A percentile compares a stretch with the other conserved stretches of the same genome.
phyloP scores from a whole-genome alignment of 2,888 invertebrate species.

The Drosophila cyrtoloma region DNA sequence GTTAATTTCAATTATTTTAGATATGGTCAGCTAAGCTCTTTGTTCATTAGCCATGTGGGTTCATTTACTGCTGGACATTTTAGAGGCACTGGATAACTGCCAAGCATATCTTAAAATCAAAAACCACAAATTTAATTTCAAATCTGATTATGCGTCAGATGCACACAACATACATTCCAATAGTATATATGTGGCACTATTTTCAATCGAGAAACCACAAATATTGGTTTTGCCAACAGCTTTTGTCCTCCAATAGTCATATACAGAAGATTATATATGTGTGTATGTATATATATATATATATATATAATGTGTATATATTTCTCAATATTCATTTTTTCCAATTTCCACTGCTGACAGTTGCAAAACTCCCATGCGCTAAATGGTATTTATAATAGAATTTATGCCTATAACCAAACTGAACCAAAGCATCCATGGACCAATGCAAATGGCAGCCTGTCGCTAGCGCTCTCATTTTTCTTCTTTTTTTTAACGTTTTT shows the following conservation, averaged over 20 bases:
- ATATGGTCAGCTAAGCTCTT: not conserved
- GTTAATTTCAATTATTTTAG: not conserved
- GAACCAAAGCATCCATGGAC: constrained; percentile 29
- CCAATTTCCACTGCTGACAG: constrained; percentile 76
- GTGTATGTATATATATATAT: not conserved
- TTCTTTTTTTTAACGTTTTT: not conserved
- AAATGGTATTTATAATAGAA: constrained; percentile 79
- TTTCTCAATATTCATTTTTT: constrained; percentile 43
- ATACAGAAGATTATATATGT: constrained; percentile 11
- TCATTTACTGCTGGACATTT: constrained; percentile 12
- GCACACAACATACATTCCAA: constrained; percentile 23
- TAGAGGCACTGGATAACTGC: constrained; percentile 40
- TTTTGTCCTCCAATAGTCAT: constrained; percentile 29
- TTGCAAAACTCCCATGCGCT: constrained; percentile 69
- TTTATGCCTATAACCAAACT: constrained; percentile 68
- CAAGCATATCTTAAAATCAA: constrained; percentile 16
- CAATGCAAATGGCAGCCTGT: constrained; percentile 74
- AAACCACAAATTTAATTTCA: constrained; percentile 65
- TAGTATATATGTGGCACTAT: constrained; percentile 30
- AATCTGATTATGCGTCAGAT: constrained; percentile 75
- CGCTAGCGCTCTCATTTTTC: constrained; percentile 59
- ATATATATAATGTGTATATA: constrained; percentile 3
- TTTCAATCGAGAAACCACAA: constrained; percentile 74
- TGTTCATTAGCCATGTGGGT: not conserved
- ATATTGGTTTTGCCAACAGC: constrained; percentile 58